Evolutionary conservation across 2,113 vertebrate genomes (phyloP).

Genomic region (Agapornis roseicollis): DNA sequence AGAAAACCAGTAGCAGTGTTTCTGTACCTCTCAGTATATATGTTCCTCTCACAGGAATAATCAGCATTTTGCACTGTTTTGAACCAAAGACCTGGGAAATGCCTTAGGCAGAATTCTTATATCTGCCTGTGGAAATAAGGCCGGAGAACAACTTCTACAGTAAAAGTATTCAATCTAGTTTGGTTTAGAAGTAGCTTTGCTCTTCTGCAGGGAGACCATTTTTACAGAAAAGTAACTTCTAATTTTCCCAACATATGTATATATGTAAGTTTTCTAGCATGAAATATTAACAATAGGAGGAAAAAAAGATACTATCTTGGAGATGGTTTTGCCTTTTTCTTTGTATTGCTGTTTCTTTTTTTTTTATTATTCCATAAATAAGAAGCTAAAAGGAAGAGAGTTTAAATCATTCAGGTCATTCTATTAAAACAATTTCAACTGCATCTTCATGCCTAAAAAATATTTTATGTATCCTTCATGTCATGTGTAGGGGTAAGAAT

Average conservation of each 20-base stretch:
- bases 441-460: not conserved
- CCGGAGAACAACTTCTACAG: not conserved
- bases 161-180: not conserved
- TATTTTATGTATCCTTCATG: accelerated
- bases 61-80: not conserved
- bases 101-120: not conserved
- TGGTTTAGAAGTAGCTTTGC: not conserved
- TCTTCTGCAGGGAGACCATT: not conserved
- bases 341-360: not conserved
- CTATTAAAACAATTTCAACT: not conserved
- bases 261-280: constrained; percentile 12
- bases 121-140: not conserved
- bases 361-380: not conserved
- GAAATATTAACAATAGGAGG: not conserved
- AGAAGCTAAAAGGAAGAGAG: not conserved
- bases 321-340: not conserved
- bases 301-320: not conserved
- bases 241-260: not conserved
- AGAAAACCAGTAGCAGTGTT: not conserved
- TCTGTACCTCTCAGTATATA: not conserved
- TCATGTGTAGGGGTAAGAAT: not conserved
- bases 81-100: not conserved
- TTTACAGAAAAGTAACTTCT: not conserved
- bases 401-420: not conserved
- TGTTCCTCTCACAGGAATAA: too few relatives aligned